Evolutionary conservation across 2,888 invertebrate species (phyloP).

Genomic region (Ernsta delagoae): DNA sequence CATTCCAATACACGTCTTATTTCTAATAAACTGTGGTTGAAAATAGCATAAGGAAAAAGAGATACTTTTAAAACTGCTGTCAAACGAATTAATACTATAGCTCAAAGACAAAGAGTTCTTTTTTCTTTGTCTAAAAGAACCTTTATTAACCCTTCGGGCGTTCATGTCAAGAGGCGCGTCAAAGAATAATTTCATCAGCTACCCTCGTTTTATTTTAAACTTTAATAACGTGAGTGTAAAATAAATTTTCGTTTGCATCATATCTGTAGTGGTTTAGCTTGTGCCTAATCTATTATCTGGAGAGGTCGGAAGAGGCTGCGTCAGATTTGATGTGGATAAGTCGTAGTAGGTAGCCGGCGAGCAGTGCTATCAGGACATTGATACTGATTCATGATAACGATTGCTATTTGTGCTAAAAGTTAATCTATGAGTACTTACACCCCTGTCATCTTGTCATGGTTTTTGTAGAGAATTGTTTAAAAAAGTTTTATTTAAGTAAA

Average conservation of each 20-base stretch:
- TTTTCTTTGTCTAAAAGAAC: constrained; percentile 32
- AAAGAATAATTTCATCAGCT: constrained; percentile 31
- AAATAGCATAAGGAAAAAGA: neutral
- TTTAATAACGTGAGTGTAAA: constrained; percentile 5
- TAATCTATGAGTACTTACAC: neutral
- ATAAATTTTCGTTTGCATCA: constrained; percentile 11
- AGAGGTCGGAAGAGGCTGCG: constrained; percentile 34
- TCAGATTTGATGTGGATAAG: constrained; percentile 35
- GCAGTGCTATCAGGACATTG: constrained; percentile 30
- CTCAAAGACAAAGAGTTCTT: constrained; percentile 17
- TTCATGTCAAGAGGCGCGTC: constrained; percentile 27
- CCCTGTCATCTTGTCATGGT: no score
- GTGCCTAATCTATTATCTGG: constrained; percentile 40
- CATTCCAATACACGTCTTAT: neutral
- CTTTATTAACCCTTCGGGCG: constrained; percentile 30
- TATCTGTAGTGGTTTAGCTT: constrained; percentile 28
- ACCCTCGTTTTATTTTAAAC: constrained; percentile 19
- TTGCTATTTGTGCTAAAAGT: constrained; percentile 30
- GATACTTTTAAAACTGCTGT: constrained; percentile 3
- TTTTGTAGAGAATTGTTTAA: no score
- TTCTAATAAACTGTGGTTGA: neutral
- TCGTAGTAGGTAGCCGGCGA: constrained; percentile 14
- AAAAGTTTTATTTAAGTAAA: no score
- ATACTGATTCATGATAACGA: constrained; percentile 21
- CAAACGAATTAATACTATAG: constrained; percentile 11